These are phyloP conservation scores for Leptopilina boulardi DNA, from an alignment of 1,140 invertebrate species.

Conservation along the genomic window DNA sequence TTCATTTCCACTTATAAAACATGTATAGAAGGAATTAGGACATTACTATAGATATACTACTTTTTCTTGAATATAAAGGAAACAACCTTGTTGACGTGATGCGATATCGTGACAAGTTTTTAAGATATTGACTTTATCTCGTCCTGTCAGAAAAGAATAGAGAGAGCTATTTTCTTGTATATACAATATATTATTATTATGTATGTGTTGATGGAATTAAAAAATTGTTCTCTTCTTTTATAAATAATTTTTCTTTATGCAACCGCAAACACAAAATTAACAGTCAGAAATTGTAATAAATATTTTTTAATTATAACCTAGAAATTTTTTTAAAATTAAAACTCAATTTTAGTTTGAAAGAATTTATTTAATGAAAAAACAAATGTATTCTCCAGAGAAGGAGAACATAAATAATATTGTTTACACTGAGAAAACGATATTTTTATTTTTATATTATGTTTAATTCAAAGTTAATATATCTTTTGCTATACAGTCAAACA, in stretches of 20 bases:
- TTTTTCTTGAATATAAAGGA: slow-evolving; percentile 25
- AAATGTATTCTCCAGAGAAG: too few relatives aligned
- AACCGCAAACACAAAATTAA: too few relatives aligned
- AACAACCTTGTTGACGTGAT: not conserved
- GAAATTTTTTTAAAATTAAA: too few relatives aligned
- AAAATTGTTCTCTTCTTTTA: not conserved
- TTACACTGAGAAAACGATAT: too few relatives aligned
- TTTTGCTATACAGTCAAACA: too few relatives aligned
- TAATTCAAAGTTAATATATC: too few relatives aligned
- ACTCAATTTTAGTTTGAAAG: too few relatives aligned
- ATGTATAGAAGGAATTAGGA: slow-evolving; percentile 2
- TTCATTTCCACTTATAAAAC: slow-evolving; percentile 12
- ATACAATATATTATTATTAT: slow-evolving; percentile 22
- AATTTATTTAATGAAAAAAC: too few relatives aligned
- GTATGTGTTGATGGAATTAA: not conserved
- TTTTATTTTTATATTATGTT: too few relatives aligned
- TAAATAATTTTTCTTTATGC: not conserved
- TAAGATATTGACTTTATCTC: not conserved
- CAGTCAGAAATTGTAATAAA: too few relatives aligned
- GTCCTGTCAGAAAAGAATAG: slow-evolving; percentile 14
- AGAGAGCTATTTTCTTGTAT: not conserved
- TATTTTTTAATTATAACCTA: too few relatives aligned
- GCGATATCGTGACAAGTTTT: slow-evolving; percentile 6
- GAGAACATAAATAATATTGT: too few relatives aligned
- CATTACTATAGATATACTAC: not conserved